Evolutionary conservation across 2,797 vertebrate genomes (phyloP).

Genomic region (Gymnothorax reevesii): DNA sequence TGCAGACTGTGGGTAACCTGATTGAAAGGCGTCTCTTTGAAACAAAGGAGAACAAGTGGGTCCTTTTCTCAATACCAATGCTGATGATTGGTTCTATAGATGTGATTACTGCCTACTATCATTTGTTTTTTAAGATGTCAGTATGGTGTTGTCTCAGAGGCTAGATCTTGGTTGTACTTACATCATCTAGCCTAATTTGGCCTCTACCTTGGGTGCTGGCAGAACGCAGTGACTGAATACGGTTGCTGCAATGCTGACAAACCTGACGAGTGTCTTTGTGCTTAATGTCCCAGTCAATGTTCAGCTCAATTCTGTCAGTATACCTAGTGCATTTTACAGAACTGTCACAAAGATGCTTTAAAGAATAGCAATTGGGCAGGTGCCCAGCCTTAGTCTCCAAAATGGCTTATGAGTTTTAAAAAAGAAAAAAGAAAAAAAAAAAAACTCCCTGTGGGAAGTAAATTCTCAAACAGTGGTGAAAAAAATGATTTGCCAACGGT

Average conservation of each 20-base stretch:
- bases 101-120: neutral
- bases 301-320: neutral
- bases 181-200: constrained; percentile 4
- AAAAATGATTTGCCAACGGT: no score
- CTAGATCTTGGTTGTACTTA: neutral
- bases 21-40: constrained; percentile 87
- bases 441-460: no score
- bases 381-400: no score
- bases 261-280: neutral
- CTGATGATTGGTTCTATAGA: neutral
- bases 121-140: neutral
- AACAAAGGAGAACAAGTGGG: constrained; percentile 92
- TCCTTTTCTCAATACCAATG: constrained; percentile 30
- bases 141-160: neutral
- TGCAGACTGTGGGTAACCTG: constrained; percentile 87
- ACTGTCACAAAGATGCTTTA: no score
- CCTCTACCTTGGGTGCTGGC: neutral
- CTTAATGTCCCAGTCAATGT: neutral
- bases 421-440: no score
- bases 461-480: no score
- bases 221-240: neutral
- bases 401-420: no score
- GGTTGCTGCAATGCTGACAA: neutral
- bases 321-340: no score
- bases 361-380: no score